phyloP scores from a whole-genome alignment of 2,888 invertebrate genomes.

The Pteria penguin region DNA sequence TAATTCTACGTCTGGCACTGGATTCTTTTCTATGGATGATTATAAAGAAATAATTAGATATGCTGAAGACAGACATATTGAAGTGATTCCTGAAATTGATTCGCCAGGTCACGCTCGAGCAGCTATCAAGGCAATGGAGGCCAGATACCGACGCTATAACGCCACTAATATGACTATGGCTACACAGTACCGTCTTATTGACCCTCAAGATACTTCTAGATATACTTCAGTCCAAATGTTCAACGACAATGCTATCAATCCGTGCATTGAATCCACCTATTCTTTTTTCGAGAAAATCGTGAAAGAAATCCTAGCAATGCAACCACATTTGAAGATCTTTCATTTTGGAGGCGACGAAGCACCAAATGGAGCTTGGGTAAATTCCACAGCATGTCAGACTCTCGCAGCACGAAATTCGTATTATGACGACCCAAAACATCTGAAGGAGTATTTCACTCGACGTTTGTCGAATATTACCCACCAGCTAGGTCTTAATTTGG shows the following conservation, averaged over 20 bases:
- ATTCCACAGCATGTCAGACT: slow-evolving; percentile 53
- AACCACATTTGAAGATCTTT: slow-evolving; percentile 57
- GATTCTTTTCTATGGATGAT: slow-evolving; percentile 59
- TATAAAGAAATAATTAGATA: slow-evolving; percentile 70
- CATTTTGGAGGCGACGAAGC: slow-evolving; percentile 75
- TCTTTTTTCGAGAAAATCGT: slow-evolving; percentile 65
- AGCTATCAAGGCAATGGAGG: slow-evolving; percentile 73
- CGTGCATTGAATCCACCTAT: slow-evolving; percentile 73
- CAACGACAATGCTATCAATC: slow-evolving; percentile 73
- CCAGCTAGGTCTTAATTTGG: slow-evolving; percentile 52
- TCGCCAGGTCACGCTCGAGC: slow-evolving; percentile 76
- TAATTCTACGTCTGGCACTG: slow-evolving; percentile 56
- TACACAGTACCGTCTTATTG: slow-evolving; percentile 56
- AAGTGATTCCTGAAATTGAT: slow-evolving; percentile 77
- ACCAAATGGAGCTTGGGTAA: slow-evolving; percentile 58
- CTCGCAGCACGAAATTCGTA: slow-evolving; percentile 26
- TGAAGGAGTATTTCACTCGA: slow-evolving; percentile 56
- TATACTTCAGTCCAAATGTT: slow-evolving; percentile 70
- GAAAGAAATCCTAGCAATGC: slow-evolving; percentile 53
- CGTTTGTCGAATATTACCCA: slow-evolving; percentile 55
- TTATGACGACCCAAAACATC: slow-evolving; percentile 29
- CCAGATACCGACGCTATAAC: slow-evolving; percentile 51
- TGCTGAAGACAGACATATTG: slow-evolving; percentile 69
- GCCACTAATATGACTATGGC: slow-evolving; percentile 47
- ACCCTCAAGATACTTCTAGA: slow-evolving; percentile 56